Evolutionary conservation across 2,888 invertebrate species (phyloP).

Genomic region (Phoronis australis): DNA sequence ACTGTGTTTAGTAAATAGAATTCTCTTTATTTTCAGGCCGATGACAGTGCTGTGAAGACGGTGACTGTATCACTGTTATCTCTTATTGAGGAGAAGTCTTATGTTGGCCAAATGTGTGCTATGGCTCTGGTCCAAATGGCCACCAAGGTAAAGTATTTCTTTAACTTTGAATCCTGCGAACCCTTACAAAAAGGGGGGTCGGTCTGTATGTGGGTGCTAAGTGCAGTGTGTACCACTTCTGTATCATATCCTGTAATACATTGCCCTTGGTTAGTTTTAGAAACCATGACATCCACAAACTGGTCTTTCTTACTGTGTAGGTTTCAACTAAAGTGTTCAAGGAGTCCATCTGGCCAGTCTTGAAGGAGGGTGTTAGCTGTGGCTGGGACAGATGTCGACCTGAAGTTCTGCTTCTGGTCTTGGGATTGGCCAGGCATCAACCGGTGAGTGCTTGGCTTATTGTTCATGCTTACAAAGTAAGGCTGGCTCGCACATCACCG

Average conservation of each 20-base stretch:
- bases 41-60: conserved; percentile 12
- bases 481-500: not conserved
- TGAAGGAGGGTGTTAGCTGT: conserved; percentile 19
- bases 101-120: conserved; percentile 23
- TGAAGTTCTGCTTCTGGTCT: conserved; percentile 25
- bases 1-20: too few species aligned
- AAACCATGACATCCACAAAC: too few species aligned
- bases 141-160: conserved; percentile 16
- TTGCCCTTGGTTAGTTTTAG: too few species aligned
- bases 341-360: conserved; percentile 21
- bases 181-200: too few species aligned
- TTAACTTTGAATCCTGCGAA: too few species aligned
- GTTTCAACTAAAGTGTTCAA: conserved; percentile 20
- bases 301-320: too few species aligned
- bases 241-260: too few species aligned
- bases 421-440: conserved; percentile 22
- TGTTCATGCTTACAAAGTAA: not conserved
- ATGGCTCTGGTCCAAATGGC: conserved; percentile 21
- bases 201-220: too few species aligned
- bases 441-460: conserved; percentile 17
- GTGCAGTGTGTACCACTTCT: too few species aligned
- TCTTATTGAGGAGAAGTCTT: conserved; percentile 19
- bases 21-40: too few species aligned
- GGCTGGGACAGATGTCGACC: conserved; percentile 34
- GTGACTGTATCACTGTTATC: conserved; percentile 17